Base-by-base conservation (phyloP, 1,140 invertebrate genomes). In the Helicorthomorpha holstii region DNA sequence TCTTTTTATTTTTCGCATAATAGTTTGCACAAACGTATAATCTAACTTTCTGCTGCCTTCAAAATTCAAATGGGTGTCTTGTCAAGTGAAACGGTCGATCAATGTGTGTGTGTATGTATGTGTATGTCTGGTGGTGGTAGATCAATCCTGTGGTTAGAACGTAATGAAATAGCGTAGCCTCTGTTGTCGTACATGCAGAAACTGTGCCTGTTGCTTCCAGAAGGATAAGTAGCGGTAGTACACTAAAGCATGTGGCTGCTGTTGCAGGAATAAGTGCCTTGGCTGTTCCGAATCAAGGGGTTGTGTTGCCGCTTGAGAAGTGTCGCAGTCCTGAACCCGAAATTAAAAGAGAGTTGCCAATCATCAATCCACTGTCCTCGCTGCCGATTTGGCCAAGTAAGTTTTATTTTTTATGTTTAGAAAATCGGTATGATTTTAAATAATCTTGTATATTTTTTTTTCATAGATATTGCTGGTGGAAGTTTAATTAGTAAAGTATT, bases 401-500 rank as follows among this genome's bases (percentile, higher is more conserved):
- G 81, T 75, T 25, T 7, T 14, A 48, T 7, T 26, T n/a, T n/a
- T n/a, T n/a, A n/a, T n/a, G n/a, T n/a, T n/a, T n/a, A n/a, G n/a
- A n/a, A n/a, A n/a, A n/a, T n/a, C n/a, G n/a, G n/a, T 23, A 44
- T 44, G 12, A 10, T 44, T 10, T 44, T 44, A 44, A 44, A n/a
- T 44, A 10, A n/a, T 44, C 19, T 7, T 14, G 7, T 27, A 26
- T 48, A 2, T 45, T 50, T 3, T 50, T 50, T 34, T 34, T 66
- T 27, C 63, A 59, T 56, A 66, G 63, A 54, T 58, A 53, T 57
- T 21, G 19, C 44, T 25, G 79, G 79, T 53, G 77, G 81, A 44
- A 82, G 83, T 46, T 78, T 91, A 49, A 86, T 92, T 56, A 85
- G 85, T 59, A 86, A 90, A 70, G 92, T 89, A 55, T 73, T 97